These are phyloP conservation scores for Campodea augens DNA, from an alignment of 1,140 invertebrate genomes.

Conservation along the genomic window DNA sequence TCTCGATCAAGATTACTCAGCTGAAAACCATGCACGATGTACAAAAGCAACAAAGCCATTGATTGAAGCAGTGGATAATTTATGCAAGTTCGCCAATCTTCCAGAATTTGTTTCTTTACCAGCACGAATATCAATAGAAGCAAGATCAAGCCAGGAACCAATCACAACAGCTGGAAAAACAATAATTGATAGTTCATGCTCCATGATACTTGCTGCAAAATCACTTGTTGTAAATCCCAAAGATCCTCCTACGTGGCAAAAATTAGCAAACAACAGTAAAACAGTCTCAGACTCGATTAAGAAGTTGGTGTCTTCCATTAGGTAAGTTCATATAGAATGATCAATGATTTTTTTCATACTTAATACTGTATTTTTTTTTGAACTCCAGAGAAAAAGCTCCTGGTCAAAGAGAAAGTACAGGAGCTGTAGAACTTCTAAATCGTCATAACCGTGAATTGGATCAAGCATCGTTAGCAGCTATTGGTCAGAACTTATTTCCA, in stretches of 20 bases:
- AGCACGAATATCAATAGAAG: constrained; percentile 68
- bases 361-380: constrained; percentile 4
- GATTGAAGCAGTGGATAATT: constrained; percentile 72
- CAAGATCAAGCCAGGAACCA: constrained; percentile 59
- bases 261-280: constrained; percentile 80
- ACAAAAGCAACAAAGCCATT: constrained; percentile 65
- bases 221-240: constrained; percentile 69
- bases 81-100: constrained; percentile 82
- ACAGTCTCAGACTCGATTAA: constrained; percentile 93
- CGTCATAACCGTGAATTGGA: constrained; percentile 62
- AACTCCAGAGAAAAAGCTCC: constrained; percentile 69
- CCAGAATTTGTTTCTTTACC: constrained; percentile 84
- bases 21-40: constrained; percentile 52
- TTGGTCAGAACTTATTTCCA: constrained; percentile 56
- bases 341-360: background rate
- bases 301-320: constrained; percentile 70
- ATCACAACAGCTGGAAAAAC: constrained; percentile 62
- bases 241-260: constrained; percentile 84
- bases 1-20: constrained; percentile 63
- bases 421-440: constrained; percentile 57
- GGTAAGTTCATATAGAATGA: constrained; percentile 25
- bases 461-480: constrained; percentile 64
- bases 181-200: constrained; percentile 64
- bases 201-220: constrained; percentile 80
- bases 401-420: constrained; percentile 82